Evolutionary conservation across 2,113 vertebrate genomes (phyloP).

Genomic region (Haplochromis vanheusdeni): DNA sequence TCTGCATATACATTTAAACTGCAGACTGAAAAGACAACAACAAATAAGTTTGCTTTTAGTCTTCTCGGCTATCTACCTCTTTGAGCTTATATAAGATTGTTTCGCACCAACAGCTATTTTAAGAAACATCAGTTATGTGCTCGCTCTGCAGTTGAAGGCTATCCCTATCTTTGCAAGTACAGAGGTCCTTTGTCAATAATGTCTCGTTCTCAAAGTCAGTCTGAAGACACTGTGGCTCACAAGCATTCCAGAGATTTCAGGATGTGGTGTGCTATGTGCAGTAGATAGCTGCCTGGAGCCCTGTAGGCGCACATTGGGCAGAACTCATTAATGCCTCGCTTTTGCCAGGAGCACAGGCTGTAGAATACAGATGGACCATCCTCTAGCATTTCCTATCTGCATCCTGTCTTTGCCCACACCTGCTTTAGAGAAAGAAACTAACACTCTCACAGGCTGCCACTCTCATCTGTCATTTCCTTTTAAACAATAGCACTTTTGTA

Average conservation of each 20-base stretch:
- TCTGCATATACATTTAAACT: background rate
- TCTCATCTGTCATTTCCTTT: slow-evolving; percentile 32
- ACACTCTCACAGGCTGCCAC: slow-evolving; percentile 40
- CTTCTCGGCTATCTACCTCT: background rate
- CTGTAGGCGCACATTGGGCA: slow-evolving; percentile 25
- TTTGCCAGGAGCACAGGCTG: slow-evolving; percentile 51
- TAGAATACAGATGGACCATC: slow-evolving; percentile 40
- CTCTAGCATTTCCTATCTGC: slow-evolving; percentile 39
- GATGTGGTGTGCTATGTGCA: slow-evolving; percentile 59
- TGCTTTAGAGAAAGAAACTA: slow-evolving; percentile 24
- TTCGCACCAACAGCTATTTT: background rate
- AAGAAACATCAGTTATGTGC: slow-evolving; percentile 7
- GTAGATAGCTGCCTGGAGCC: slow-evolving; percentile 32
- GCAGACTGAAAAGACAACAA: background rate
- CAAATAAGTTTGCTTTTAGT: background rate
- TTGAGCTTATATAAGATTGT: background rate
- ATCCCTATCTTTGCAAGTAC: slow-evolving; percentile 23
- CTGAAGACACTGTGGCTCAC: slow-evolving; percentile 45
- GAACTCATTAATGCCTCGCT: slow-evolving; percentile 53
- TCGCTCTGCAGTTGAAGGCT: background rate
- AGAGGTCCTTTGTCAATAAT: slow-evolving; percentile 53
- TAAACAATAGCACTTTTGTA: slow-evolving; percentile 24
- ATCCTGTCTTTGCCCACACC: slow-evolving; percentile 49
- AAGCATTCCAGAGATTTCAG: slow-evolving; percentile 66
- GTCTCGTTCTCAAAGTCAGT: slow-evolving; percentile 27